Conservation (phyloP, 2,113 vertebrate species). For the Physeter macrocephalus region DNA sequence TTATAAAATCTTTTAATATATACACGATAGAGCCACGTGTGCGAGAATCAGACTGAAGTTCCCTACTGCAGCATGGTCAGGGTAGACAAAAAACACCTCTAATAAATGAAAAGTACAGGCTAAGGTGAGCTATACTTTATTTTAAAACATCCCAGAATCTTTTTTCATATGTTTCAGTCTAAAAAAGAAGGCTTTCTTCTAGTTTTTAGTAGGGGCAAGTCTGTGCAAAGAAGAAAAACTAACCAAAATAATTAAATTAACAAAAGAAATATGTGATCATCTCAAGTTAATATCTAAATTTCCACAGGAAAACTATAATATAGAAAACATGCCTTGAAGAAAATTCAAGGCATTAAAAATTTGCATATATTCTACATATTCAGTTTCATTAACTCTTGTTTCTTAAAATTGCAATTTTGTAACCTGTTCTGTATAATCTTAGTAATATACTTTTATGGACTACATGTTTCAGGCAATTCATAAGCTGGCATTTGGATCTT, state of each 20-base stretch:
- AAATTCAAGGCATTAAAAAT: conserved; percentile 4
- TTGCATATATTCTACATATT: neutral
- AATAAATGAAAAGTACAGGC: neutral
- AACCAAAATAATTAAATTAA: neutral
- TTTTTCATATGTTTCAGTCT: neutral
- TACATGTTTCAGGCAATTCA: neutral
- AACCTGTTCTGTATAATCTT: neutral
- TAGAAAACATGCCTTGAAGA: neutral
- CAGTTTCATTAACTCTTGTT: neutral
- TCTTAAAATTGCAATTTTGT: neutral
- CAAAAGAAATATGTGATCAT: neutral
- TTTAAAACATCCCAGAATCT: neutral
- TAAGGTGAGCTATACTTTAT: neutral
- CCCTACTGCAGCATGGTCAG: neutral
- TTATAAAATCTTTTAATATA: neutral
- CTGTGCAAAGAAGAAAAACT: conserved; percentile 1
- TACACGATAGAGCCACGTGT: neutral
- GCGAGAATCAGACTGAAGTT: neutral
- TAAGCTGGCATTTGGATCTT: neutral
- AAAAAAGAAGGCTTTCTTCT: neutral
- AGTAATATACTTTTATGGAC: neutral
- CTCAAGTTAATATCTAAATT: neutral
- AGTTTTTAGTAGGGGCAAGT: neutral
- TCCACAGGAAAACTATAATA: neutral
- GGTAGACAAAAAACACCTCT: neutral